Conservation (phyloP, 2,888 invertebrate species). For the Drosophila formosana region DNA sequence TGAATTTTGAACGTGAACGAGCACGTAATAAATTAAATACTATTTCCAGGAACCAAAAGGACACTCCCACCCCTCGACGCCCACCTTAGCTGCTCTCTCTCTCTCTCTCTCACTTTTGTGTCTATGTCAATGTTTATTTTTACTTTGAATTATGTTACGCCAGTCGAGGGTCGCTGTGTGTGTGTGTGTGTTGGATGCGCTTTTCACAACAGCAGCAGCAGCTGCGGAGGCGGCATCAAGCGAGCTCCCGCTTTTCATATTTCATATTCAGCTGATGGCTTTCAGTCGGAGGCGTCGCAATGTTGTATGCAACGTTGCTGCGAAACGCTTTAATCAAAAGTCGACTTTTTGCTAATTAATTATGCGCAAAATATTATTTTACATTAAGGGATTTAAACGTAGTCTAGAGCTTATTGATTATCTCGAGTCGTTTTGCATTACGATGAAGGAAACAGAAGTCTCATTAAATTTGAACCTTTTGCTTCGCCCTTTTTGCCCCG, state of each 20-base stretch:
- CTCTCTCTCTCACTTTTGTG: slow-evolving; percentile 3
- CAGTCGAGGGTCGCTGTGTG: not conserved
- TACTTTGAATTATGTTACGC: slow-evolving; percentile 72
- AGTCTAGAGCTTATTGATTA: slow-evolving; percentile 10
- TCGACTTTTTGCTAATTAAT: slow-evolving; percentile 16
- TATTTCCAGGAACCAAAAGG: slow-evolving; percentile 57
- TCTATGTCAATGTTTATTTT: slow-evolving; percentile 75
- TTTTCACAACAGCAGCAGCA: slow-evolving; percentile 10
- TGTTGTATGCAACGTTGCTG: slow-evolving; percentile 24
- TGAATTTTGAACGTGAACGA: slow-evolving; percentile 66
- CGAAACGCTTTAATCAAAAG: slow-evolving; percentile 1
- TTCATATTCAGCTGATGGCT: slow-evolving; percentile 16
- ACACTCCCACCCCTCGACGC: slow-evolving; percentile 27
- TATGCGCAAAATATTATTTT: slow-evolving; percentile 5
- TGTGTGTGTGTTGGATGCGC: slow-evolving; percentile 3
- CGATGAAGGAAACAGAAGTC: not conserved
- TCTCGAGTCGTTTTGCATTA: slow-evolving; percentile 13
- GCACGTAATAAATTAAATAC: slow-evolving; percentile 73
- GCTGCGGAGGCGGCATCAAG: not conserved
- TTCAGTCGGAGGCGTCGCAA: slow-evolving; percentile 27
- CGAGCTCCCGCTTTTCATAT: not conserved
- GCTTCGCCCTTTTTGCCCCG: not conserved
- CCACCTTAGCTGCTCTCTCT: not conserved
- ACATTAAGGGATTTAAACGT: not conserved
- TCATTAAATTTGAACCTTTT: slow-evolving; percentile 16